Conservation (phyloP, 2,888 invertebrate genomes). For the Eugnorisma glareosa region DNA sequence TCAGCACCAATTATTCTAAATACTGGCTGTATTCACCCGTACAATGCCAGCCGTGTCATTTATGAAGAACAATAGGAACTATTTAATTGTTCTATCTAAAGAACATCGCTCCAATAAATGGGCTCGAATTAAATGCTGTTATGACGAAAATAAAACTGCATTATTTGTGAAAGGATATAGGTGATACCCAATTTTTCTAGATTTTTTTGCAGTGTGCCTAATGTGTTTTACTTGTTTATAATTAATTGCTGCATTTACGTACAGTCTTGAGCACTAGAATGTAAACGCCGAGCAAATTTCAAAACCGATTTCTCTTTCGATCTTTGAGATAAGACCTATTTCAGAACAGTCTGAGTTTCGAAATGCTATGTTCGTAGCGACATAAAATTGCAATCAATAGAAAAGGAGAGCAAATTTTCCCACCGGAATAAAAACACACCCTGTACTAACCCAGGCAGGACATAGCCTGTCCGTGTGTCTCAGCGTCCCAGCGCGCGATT, state of each 20-base stretch:
- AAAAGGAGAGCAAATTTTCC: too few relatives aligned
- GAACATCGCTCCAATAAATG: not conserved
- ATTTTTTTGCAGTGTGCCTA: not conserved
- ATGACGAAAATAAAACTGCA: not conserved
- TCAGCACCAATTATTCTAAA: constrained; percentile 38
- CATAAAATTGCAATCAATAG: too few relatives aligned
- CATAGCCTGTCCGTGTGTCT: too few relatives aligned
- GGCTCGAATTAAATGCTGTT: not conserved
- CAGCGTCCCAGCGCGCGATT: too few relatives aligned
- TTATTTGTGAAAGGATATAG: not conserved
- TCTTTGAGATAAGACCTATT: too few relatives aligned
- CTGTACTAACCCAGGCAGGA: not conserved
- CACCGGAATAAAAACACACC: not conserved
- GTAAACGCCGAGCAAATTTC: too few relatives aligned
- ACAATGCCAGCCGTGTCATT: constrained; percentile 13
- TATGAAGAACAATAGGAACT: constrained; percentile 29
- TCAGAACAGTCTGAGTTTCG: too few relatives aligned
- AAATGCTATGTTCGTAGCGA: too few relatives aligned
- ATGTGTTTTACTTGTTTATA: not conserved
- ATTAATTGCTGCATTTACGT: not conserved
- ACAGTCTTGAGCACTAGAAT: too few relatives aligned
- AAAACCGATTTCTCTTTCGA: too few relatives aligned
- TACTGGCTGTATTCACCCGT: not conserved
- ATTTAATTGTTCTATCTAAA: constrained; percentile 11
- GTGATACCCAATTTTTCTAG: not conserved